Evolutionary conservation across 1,140 invertebrate species (phyloP).

Genomic region (Whitmania pigra): DNA sequence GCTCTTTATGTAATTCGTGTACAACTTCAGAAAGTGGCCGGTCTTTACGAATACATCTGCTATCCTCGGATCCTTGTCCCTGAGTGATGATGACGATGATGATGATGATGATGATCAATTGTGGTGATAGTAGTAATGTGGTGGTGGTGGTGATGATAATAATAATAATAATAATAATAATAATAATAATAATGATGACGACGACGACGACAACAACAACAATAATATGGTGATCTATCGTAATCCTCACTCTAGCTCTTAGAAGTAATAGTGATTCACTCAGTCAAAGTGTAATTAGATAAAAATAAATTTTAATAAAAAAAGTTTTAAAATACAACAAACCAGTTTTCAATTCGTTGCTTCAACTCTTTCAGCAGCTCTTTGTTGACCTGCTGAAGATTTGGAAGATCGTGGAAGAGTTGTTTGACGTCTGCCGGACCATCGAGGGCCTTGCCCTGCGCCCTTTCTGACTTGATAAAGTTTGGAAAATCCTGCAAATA

Average conservation of each 20-base stretch:
- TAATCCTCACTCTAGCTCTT: neutral
- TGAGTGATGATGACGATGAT: conserved; percentile 21
- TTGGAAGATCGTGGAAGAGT: conserved; percentile 51
- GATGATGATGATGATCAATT: neutral
- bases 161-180: neutral
- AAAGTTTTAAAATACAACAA: conserved; percentile 5
- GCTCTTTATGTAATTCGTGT: conserved; percentile 58
- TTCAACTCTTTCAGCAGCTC: conserved; percentile 55
- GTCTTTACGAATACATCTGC: conserved; percentile 63
- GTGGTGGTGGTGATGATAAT: conserved; percentile 1
- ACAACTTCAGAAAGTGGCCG: conserved; percentile 62
- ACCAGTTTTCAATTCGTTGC: conserved; percentile 52
- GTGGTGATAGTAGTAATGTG: neutral
- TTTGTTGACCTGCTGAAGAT: conserved; percentile 52
- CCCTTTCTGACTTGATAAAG: conserved; percentile 44
- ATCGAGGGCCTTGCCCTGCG: conserved; percentile 39
- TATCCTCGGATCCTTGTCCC: conserved; percentile 48
- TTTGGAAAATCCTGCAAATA: conserved; percentile 47
- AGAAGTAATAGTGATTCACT: neutral
- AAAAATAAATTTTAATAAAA: neutral
- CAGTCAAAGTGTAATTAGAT: neutral
- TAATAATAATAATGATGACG: neutral
- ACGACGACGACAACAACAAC: neutral
- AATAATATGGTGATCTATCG: neutral
- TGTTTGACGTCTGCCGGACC: conserved; percentile 47